Conservation (phyloP, 2,888 invertebrate species). For the Emmelina monodactyla region DNA sequence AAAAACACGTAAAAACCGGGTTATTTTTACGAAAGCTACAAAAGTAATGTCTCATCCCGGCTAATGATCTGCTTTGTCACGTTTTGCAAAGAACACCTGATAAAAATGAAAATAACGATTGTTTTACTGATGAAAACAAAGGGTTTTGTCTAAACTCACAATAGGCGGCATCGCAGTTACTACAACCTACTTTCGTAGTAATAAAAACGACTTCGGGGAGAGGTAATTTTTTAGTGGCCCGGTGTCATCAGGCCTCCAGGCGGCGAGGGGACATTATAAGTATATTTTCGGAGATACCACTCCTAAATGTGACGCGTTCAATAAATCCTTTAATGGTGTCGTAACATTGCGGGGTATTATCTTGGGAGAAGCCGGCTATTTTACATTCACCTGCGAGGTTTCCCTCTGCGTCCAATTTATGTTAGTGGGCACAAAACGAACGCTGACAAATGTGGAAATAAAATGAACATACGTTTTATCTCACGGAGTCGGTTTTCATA, state of each 20-base stretch:
- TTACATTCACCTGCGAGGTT: slow-evolving; percentile 65
- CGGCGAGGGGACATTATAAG: slow-evolving; percentile 26
- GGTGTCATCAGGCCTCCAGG: slow-evolving; percentile 13
- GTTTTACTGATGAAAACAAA: neutral
- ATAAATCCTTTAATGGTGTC: slow-evolving; percentile 63
- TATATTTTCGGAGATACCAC: slow-evolving; percentile 45
- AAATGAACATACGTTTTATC: slow-evolving; percentile 65
- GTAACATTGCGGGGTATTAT: slow-evolving; percentile 64
- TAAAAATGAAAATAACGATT: slow-evolving; percentile 1
- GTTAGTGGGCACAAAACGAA: slow-evolving; percentile 66
- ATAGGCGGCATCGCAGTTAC: neutral
- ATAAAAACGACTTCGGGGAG: slow-evolving; percentile 1
- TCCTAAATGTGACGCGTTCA: slow-evolving; percentile 55
- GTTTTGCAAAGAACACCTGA: neutral
- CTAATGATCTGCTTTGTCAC: neutral
- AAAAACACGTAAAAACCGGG: neutral
- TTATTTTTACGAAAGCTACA: neutral
- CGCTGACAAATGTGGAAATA: slow-evolving; percentile 66
- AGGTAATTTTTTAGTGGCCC: slow-evolving; percentile 1
- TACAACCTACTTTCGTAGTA: slow-evolving; percentile 1
- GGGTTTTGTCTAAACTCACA: slow-evolving; percentile 1
- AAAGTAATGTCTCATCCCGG: neutral
- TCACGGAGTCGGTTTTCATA: slow-evolving; percentile 47
- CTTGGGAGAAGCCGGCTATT: slow-evolving; percentile 63
- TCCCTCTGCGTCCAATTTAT: slow-evolving; percentile 65